Evolutionary conservation across 2,797 vertebrate species (phyloP).

Genomic region (Pseudochirops cupreus): DNA sequence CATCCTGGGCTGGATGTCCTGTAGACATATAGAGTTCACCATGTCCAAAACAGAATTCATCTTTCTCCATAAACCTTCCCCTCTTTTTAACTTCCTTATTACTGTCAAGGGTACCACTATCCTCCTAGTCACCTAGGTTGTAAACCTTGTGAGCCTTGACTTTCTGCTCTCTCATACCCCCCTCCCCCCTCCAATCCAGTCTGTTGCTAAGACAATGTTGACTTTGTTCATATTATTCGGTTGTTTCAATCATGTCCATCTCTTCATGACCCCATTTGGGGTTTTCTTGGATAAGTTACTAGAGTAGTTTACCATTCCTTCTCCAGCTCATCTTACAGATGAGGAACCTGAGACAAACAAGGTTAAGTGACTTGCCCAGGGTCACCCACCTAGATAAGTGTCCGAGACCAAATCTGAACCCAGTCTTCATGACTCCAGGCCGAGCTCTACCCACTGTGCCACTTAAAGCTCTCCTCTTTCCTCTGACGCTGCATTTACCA

Average conservation of each 20-base stretch:
- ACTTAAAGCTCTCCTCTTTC: background rate
- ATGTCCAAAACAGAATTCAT: background rate
- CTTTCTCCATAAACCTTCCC: background rate
- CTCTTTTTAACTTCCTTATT: background rate
- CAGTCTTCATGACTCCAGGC: background rate
- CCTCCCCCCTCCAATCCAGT: background rate
- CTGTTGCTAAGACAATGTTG: background rate
- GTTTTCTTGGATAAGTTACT: background rate
- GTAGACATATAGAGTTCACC: background rate
- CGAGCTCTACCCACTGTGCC: background rate
- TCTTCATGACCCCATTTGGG: background rate
- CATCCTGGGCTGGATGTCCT: background rate
- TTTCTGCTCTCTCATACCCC: background rate
- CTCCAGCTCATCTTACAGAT: background rate
- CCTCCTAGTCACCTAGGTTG: background rate
- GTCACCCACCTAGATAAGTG: background rate
- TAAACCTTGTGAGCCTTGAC: background rate
- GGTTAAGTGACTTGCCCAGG: background rate
- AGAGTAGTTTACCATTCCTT: background rate
- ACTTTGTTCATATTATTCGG: background rate
- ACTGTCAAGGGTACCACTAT: background rate
- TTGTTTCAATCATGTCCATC: background rate
- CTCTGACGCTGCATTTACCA: background rate
- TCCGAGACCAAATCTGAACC: rapidly evolving
- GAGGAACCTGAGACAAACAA: background rate